Conservation (phyloP, 2,888 invertebrate genomes). For the Sisyra terminalis region DNA sequence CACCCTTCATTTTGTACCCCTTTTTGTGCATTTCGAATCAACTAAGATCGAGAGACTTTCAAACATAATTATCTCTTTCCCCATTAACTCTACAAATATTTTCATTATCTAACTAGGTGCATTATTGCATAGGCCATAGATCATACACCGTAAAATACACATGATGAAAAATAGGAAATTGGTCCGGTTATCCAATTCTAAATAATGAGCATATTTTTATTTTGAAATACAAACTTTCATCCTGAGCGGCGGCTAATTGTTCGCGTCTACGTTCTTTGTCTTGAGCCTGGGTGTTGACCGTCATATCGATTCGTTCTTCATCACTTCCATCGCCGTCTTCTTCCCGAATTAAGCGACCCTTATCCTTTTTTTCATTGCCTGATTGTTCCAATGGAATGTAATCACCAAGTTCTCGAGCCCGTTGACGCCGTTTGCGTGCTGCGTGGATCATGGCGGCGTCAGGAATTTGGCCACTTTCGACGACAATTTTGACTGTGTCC, state of each 20-base stretch:
- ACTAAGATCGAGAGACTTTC: too few species aligned
- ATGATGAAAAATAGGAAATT: too few species aligned
- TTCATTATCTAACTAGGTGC: too few species aligned
- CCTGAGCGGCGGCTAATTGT: conserved; percentile 59
- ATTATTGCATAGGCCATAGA: too few species aligned
- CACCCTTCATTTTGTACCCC: too few species aligned
- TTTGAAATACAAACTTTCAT: conserved; percentile 18
- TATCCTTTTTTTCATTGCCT: conserved; percentile 23
- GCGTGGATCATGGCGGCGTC: conserved; percentile 97
- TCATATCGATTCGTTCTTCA: conserved; percentile 75
- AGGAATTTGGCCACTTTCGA: conserved; percentile 83
- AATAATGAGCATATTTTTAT: too few species aligned
- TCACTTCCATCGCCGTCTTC: conserved; percentile 73
- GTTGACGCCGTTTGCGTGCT: conserved; percentile 85
- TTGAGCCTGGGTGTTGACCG: conserved; percentile 59
- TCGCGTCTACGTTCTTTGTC: conserved; percentile 62
- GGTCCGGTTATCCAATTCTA: too few species aligned
- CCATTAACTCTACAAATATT: too few species aligned
- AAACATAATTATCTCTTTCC: too few species aligned
- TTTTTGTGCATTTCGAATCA: too few species aligned
- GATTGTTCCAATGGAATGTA: conserved; percentile 37
- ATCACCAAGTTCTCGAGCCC: conserved; percentile 73
- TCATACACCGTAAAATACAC: too few species aligned
- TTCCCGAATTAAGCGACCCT: conserved; percentile 57
- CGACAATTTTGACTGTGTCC: conserved; percentile 61